Evolutionary conservation across 2,888 invertebrate genomes (phyloP).

Genomic region (Heliothis peltigera): DNA sequence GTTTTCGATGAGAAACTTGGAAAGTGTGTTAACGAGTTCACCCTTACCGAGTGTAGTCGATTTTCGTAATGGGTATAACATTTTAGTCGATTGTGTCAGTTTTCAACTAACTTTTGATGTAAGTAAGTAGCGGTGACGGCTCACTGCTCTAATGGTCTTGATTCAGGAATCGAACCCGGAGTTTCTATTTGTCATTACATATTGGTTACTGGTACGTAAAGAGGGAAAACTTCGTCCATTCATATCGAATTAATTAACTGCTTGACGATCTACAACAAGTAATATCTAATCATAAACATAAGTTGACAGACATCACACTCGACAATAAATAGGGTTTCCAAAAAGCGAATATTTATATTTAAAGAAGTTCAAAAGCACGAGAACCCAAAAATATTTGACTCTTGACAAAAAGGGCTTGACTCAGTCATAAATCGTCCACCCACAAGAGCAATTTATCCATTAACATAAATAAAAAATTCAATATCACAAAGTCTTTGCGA

Average conservation of each 20-base stretch:
- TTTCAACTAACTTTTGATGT: constrained; percentile 68
- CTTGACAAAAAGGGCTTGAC: constrained; percentile 16
- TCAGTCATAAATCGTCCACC: constrained; percentile 13
- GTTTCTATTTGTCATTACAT: constrained; percentile 33
- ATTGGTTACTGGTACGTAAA: constrained; percentile 24
- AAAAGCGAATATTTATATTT: not conserved
- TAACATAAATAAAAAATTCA: constrained; percentile 60
- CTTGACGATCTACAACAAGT: not conserved
- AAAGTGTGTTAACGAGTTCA: constrained; percentile 87
- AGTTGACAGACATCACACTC: not conserved
- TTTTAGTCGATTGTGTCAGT: constrained; percentile 77
- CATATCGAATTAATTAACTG: constrained; percentile 6
- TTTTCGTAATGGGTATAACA: constrained; percentile 82
- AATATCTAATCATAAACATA: not conserved
- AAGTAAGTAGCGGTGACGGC: constrained; percentile 64
- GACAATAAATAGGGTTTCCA: not conserved
- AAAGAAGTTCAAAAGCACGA: not conserved
- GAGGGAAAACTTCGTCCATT: constrained; percentile 5
- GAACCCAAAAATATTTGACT: not conserved
- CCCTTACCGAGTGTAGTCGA: constrained; percentile 76
- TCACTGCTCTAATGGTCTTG: constrained; percentile 63
- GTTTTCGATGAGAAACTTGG: constrained; percentile 84
- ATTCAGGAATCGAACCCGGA: constrained; percentile 48
- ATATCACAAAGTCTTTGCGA: constrained; percentile 50
- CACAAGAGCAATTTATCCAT: constrained; percentile 42